Evolutionary conservation across 2,113 vertebrate species (phyloP), one percentile per base, ranked within the genome.

Genomic region (Camelus bactrianus): DNA sequence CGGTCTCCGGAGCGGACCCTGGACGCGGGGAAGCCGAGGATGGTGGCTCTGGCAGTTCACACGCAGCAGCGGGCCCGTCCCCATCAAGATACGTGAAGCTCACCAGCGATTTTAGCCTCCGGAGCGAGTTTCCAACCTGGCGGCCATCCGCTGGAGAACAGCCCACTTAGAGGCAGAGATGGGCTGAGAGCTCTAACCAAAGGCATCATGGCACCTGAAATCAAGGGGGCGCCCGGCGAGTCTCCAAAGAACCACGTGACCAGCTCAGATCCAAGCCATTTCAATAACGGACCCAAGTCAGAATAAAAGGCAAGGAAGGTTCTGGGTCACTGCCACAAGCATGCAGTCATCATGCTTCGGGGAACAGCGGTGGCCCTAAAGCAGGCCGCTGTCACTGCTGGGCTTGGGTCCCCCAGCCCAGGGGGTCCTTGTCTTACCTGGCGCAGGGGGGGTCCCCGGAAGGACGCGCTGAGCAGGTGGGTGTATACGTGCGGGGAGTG

Each of bases 211-310:
- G 76, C 6, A 4, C 91, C 75, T 19, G 8, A 50, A 52, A 12
- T 48, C 50, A 54, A 48, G 48, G 86, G 0, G 91, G 38, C 70
- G 0, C 67, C 5, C 30, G 81, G 64, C 93, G 97, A 80, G 48
- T 65, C 94, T 62, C 85, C 92, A 93, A n/a, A 86, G 87, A 83
- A 92, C 28, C 75, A 75, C 60, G 67, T 48, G 91, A 76, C 58
- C 82, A 92, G 81, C 88, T 93, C 69, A 46, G 89, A 97, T 93
- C 95, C 93, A 96, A 98, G 97, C 97, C 84, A 97, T 98, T 98
- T 93, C 97, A 96, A 92, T 94, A 98, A 52, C 2, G 13, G 16
- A 19, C 14, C 14, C 58, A 24, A 24, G 26, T 38, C 46, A 46
- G 14, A n/a, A 16, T 0, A 9, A 56, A 22, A 80, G 64, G 13